phyloP scores from a whole-genome alignment of 2,113 vertebrate species.

The Uropsilus gracilis region DNA sequence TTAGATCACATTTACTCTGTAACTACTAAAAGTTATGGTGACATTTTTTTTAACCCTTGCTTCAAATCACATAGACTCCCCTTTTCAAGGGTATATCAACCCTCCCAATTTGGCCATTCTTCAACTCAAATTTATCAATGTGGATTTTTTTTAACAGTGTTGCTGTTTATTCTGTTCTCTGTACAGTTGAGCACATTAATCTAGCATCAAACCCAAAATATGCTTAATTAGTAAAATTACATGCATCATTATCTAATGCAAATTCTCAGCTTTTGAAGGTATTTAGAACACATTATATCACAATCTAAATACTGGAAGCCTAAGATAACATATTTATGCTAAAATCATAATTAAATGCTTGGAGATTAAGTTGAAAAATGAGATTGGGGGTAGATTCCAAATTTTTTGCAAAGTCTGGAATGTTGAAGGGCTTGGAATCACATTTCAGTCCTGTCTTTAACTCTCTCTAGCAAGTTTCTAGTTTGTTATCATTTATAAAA shows the following conservation, averaged over 20 bases:
- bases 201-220: neutral
- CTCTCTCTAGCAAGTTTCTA: neutral
- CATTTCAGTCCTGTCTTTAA: neutral
- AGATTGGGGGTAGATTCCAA: neutral
- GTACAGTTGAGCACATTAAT: neutral
- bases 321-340: neutral
- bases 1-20: slow-evolving; percentile 35
- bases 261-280: neutral
- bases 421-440: neutral
- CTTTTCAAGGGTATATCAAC: neutral
- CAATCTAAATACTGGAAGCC: neutral
- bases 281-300: slow-evolving; percentile 26
- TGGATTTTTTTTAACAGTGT: neutral
- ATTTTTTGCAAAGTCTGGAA: neutral
- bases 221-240: slow-evolving; percentile 27
- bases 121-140: neutral
- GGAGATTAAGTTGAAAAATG: neutral
- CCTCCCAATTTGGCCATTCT: neutral
- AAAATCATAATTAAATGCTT: slow-evolving; percentile 21
- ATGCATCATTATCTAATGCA: slow-evolving; percentile 15
- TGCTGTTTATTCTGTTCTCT: neutral
- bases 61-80: neutral
- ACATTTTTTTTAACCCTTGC: neutral
- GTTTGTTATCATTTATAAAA: neutral
- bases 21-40: slow-evolving; percentile 57